Conservation (phyloP, 2,797 vertebrate species). For the Clarias platycephalus region DNA sequence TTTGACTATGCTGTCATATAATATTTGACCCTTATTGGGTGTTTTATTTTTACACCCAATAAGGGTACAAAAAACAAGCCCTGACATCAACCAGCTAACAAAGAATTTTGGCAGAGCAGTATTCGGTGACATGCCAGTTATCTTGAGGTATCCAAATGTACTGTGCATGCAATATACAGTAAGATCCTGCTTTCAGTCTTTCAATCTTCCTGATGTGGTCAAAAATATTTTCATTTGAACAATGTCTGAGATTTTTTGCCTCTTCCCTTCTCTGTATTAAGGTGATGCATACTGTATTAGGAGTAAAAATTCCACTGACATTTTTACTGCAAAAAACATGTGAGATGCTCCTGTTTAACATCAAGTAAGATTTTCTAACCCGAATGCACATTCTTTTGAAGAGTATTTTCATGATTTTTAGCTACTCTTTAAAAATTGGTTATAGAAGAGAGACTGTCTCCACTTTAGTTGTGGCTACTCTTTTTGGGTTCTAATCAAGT, state of each 20-base stretch:
- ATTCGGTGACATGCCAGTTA: neutral
- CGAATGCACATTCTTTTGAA: neutral
- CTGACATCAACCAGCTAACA: neutral
- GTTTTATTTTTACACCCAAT: conserved; percentile 52
- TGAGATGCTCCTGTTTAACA: neutral
- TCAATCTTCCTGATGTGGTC: neutral
- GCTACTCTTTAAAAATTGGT: neutral
- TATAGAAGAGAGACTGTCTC: neutral
- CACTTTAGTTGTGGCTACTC: conserved; percentile 43
- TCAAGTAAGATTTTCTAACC: neutral
- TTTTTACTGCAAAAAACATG: neutral
- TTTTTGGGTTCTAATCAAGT: conserved; percentile 53
- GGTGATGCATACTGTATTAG: neutral
- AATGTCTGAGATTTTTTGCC: neutral
- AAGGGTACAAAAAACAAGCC: neutral
- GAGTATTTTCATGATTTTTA: neutral
- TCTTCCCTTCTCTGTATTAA: neutral
- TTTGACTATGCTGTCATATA: conserved; percentile 52
- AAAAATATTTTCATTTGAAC: neutral
- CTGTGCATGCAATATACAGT: neutral
- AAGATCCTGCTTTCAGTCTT: neutral
- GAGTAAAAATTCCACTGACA: neutral
- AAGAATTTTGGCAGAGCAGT: neutral
- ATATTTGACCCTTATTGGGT: conserved; percentile 56
- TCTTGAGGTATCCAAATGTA: neutral